Evolutionary conservation across 2,888 invertebrate genomes (phyloP).

Genomic region (Thecocarcelia acutangulata): DNA sequence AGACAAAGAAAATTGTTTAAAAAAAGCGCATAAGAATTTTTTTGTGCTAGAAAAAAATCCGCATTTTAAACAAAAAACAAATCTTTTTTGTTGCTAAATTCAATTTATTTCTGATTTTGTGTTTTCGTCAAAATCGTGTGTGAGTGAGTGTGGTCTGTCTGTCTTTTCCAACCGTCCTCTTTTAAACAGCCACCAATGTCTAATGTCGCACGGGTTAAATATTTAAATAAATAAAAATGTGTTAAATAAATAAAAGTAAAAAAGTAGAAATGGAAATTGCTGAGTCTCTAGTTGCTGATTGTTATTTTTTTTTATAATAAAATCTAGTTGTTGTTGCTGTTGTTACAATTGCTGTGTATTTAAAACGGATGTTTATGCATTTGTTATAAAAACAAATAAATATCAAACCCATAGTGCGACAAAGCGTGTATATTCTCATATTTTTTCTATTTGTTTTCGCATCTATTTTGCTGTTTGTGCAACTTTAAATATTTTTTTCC

Average conservation of each 20-base stretch:
- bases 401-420: conserved; percentile 49
- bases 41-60: neutral
- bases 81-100: conserved; percentile 12
- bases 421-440: conserved; percentile 30
- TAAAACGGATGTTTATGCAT: conserved; percentile 66
- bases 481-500: conserved; percentile 1
- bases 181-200: neutral
- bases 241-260: conserved; percentile 15
- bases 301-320: conserved; percentile 10
- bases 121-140: neutral
- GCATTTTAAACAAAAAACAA: conserved; percentile 10
- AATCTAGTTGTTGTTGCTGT: conserved; percentile 1
- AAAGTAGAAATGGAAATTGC: conserved; percentile 15
- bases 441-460: conserved; percentile 43
- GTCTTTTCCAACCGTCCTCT: neutral
- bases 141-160: neutral
- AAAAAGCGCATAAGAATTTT: neutral
- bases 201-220: conserved; percentile 10
- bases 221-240: conserved; percentile 19
- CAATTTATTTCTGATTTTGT: conserved; percentile 8
- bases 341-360: conserved; percentile 15
- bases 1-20: conserved; percentile 3
- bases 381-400: conserved; percentile 54
- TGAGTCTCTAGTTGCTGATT: conserved; percentile 21
- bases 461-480: conserved; percentile 49